Conservation (phyloP, 2,888 invertebrate genomes). For the Drosophila nr. perissopoda region DNA sequence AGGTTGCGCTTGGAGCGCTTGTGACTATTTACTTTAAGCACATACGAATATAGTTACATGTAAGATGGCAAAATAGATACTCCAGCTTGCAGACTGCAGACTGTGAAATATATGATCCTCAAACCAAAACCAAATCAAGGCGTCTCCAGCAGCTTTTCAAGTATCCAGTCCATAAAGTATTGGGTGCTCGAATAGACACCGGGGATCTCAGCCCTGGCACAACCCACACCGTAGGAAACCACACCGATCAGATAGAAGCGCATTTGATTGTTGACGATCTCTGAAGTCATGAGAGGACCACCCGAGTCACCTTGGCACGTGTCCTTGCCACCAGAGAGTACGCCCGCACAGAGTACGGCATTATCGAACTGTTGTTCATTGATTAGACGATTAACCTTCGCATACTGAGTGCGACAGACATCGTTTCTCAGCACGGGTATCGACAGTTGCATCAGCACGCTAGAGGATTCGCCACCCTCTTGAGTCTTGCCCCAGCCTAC, state of each 20-base stretch:
- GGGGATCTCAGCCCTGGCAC: conserved; percentile 87
- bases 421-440: conserved; percentile 89
- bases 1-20: conserved; percentile 30
- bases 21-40: conserved; percentile 29
- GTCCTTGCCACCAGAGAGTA: conserved; percentile 82
- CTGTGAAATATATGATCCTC: neutral
- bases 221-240: conserved; percentile 89
- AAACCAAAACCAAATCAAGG: conserved; percentile 17
- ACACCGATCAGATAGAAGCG: conserved; percentile 87
- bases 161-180: conserved; percentile 88
- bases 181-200: conserved; percentile 88
- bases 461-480: conserved; percentile 88
- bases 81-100: conserved; percentile 3
- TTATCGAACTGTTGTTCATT: conserved; percentile 81
- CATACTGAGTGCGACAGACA: conserved; percentile 86
- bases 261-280: conserved; percentile 49
- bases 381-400: conserved; percentile 66
- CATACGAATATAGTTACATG: conserved; percentile 10
- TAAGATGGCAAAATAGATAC: conserved; percentile 16
- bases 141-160: conserved; percentile 81
- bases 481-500: conserved; percentile 87
- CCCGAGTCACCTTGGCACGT: conserved; percentile 85
- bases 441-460: conserved; percentile 88
- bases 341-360: conserved; percentile 83
- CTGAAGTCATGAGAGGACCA: conserved; percentile 84